Percentiles rank a stretch among this genome's conserved stretches.
phyloP scores from a whole-genome alignment of 2,113 vertebrate genomes.

The Archocentrus centrarchus region DNA sequence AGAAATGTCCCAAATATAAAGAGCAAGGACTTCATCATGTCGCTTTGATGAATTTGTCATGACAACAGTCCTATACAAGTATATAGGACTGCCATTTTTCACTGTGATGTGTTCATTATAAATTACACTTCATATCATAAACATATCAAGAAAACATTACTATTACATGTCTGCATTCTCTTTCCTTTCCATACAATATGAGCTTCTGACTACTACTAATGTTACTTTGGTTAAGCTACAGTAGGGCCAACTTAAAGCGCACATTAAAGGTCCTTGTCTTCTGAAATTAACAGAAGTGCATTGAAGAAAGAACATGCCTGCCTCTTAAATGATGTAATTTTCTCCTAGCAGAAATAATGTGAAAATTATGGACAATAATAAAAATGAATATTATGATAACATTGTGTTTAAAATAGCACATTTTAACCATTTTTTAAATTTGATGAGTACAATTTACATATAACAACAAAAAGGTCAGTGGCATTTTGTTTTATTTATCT shows the following conservation, averaged over 20 bases:
- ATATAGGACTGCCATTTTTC: too few species aligned
- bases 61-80: not conserved
- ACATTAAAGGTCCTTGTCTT: not conserved
- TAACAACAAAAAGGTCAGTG: too few species aligned
- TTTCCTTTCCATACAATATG: not conserved
- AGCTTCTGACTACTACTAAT: not conserved
- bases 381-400: too few species aligned
- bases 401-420: too few species aligned
- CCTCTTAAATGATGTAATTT: not conserved
- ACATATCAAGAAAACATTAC: not conserved
- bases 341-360: not conserved
- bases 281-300: not conserved
- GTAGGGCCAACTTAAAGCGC: not conserved
- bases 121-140: not conserved
- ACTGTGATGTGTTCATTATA: too few species aligned
- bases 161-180: not conserved
- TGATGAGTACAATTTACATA: too few species aligned
- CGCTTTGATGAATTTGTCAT: slow-evolving; percentile 66
- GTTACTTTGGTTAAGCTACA: not conserved
- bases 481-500: too few species aligned
- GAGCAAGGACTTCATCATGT: slow-evolving; percentile 82
- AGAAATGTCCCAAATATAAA: slow-evolving; percentile 82
- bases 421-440: too few species aligned
- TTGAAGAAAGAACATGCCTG: not conserved
- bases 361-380: not conserved